Evolutionary conservation across 2,888 invertebrate genomes (phyloP), one percentile per base, ranked within the genome.

Genomic region (Acleris sparsana): DNA sequence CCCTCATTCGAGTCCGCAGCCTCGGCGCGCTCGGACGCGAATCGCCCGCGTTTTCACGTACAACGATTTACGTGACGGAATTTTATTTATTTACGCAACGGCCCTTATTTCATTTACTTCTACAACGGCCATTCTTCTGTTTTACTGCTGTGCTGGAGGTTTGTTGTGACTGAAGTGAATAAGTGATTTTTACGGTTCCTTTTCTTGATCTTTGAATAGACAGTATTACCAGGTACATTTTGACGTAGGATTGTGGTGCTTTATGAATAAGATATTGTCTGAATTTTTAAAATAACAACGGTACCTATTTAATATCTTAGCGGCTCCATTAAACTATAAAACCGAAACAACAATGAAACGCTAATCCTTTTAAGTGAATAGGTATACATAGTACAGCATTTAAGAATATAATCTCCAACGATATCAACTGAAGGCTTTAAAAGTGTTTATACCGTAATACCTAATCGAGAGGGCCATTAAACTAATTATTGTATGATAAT

Each of bases 161-260:
- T 90, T 82, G 88, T 89, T 85, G 89, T 90, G 88, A 82, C 74
- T 79, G 69, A 80, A 87, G 90, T 91, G 91, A 76, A 76, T 75
- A 71, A 79, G 89, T 89, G 88, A 80, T 84, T 85, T 84, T 83
- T 79, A 80, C 81, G 85, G 83, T 83, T 86, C 80, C 69, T 62
- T 71, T 65, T 63, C 13, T 46, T 55, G 44, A 62, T 67, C 46
- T 55, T 39, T 39, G 44, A 52, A 39, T 63, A 46, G 22, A 25
- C 49, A 49, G 20, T 48, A 48, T 48, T 7, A 43, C 18, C 18
- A 33, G 11, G n/a, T 43, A 39, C 25, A 18, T 29, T 44, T 49
- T 53, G 20, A 11, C 33, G n/a, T 25, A 18, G 3, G 29, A 46
- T 6, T 39, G 39, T 48, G 55, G 16, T 39, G 43, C 17, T 53